These are phyloP conservation scores for Enteromius argenteus DNA, from an alignment of 2,797 vertebrate species.

Conservation along the genomic window DNA sequence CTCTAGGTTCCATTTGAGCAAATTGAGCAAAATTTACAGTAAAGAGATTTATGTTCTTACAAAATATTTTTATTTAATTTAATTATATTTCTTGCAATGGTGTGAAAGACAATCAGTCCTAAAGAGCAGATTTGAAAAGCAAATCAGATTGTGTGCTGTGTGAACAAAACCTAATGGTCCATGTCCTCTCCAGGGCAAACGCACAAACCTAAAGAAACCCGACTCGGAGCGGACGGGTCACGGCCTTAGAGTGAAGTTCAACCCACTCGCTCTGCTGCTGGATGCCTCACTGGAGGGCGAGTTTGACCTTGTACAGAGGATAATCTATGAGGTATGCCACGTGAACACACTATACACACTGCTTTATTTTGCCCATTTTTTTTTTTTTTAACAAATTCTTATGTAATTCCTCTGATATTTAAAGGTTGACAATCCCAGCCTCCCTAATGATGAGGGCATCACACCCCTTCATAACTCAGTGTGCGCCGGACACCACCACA, in stretches of 20 bases:
- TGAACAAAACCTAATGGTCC: neutral
- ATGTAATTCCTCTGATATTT: neutral
- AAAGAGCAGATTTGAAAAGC: neutral
- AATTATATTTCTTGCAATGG: neutral
- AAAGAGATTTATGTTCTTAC: neutral
- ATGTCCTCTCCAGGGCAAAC: conserved; percentile 81
- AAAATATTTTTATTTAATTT: neutral
- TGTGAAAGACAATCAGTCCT: neutral
- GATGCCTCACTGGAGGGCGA: conserved; percentile 97
- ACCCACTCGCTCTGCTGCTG: conserved; percentile 92
- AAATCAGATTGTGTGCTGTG: neutral
- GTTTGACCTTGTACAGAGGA: conserved; percentile 96
- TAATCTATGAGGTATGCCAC: conserved; percentile 92
- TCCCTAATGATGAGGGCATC: conserved; percentile 97
- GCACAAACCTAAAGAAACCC: conserved; percentile 97
- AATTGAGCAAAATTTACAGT: neutral
- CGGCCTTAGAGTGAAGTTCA: conserved; percentile 94
- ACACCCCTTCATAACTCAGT: conserved; percentile 96
- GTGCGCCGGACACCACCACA: conserved; percentile 97
- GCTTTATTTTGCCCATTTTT: neutral
- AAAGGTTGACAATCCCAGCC: conserved; percentile 98
- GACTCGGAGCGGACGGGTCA: conserved; percentile 94
- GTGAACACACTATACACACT: neutral
- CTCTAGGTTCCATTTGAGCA: neutral
- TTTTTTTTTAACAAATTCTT: neutral